These are phyloP conservation scores for Sardinella longiceps DNA, from an alignment of 2,797 vertebrate genomes.

Conservation along the genomic window DNA sequence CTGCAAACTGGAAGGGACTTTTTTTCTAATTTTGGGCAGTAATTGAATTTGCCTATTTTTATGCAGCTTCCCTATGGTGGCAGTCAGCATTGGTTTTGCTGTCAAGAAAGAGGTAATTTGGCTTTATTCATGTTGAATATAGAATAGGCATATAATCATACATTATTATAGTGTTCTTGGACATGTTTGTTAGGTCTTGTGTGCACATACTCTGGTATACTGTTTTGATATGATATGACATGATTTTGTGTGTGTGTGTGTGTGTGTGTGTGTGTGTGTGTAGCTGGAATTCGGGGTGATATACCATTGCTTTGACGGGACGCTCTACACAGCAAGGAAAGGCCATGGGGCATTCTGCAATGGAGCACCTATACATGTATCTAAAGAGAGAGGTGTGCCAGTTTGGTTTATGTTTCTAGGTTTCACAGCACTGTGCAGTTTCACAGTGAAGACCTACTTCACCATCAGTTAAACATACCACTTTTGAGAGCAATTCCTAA, in stretches of 20 bases:
- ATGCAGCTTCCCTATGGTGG: slow-evolving; percentile 84
- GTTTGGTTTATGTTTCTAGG: not conserved
- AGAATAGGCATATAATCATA: not conserved
- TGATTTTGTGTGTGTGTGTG: slow-evolving; percentile 62
- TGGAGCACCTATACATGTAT: slow-evolving; percentile 79
- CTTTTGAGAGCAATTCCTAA: not conserved
- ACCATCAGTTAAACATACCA: not conserved
- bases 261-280: slow-evolving; percentile 60
- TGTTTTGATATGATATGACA: slow-evolving; percentile 40
- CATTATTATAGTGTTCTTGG: not conserved
- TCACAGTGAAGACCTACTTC: not conserved
- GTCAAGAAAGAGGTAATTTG: slow-evolving; percentile 82
- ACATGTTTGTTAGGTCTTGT: not conserved
- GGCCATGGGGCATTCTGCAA: slow-evolving; percentile 87
- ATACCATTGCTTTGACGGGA: slow-evolving; percentile 86
- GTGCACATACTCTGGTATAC: not conserved
- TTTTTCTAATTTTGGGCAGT: not conserved
- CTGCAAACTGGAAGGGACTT: not conserved
- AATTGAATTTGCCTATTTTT: not conserved
- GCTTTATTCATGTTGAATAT: not conserved
- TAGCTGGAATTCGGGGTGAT: slow-evolving; percentile 88
- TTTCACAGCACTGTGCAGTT: not conserved
- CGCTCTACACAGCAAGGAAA: slow-evolving; percentile 83
- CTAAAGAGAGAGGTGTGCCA: slow-evolving; percentile 79
- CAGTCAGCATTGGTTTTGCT: slow-evolving; percentile 88